A percentile compares a stretch with the other conserved stretches of the same genome.
Evolutionary conservation across 1,140 invertebrate species (phyloP).

Genomic region (Caenorhabditis remanei): DNA sequence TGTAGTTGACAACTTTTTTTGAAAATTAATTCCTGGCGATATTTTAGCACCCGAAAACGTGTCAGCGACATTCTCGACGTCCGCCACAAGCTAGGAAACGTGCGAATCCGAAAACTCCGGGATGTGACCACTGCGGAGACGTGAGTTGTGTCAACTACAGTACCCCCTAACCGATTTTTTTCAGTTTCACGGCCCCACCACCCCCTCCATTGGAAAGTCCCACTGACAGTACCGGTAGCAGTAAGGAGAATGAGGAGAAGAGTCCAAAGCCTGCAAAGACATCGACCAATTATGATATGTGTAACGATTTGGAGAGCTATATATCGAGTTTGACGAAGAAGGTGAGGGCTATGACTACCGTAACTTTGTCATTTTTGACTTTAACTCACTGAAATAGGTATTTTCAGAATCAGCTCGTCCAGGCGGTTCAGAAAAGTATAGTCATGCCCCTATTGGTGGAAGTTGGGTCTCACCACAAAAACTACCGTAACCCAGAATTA

Average conservation of each 20-base stretch:
- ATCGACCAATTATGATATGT: slow-evolving; percentile 37
- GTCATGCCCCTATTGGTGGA: not conserved
- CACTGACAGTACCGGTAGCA: slow-evolving; percentile 2
- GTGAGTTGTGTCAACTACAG: not conserved
- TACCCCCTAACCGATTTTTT: not conserved
- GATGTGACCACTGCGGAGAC: slow-evolving; percentile 14
- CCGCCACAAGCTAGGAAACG: not conserved
- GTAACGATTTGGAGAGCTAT: slow-evolving; percentile 50
- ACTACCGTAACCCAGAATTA: no score
- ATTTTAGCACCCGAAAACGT: slow-evolving; percentile 25
- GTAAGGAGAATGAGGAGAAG: slow-evolving; percentile 22
- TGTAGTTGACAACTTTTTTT: no score
- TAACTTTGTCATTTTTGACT: no score
- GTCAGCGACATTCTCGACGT: slow-evolving; percentile 18
- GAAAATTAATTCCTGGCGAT: no score
- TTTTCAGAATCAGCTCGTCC: not conserved
- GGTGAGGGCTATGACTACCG: not conserved
- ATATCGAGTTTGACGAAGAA: slow-evolving; percentile 37
- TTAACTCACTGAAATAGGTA: no score
- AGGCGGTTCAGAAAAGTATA: not conserved
- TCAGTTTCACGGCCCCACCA: slow-evolving; percentile 4
- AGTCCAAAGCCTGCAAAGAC: not conserved
- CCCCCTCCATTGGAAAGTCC: slow-evolving; percentile 5
- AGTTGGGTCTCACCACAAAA: no score
- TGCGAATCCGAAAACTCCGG: slow-evolving; percentile 26